A percentile compares a stretch with the other conserved stretches of the same genome.
These are phyloP conservation scores for Vimba vimba DNA, from an alignment of 2,113 vertebrate genomes.

Conservation along the genomic window DNA sequence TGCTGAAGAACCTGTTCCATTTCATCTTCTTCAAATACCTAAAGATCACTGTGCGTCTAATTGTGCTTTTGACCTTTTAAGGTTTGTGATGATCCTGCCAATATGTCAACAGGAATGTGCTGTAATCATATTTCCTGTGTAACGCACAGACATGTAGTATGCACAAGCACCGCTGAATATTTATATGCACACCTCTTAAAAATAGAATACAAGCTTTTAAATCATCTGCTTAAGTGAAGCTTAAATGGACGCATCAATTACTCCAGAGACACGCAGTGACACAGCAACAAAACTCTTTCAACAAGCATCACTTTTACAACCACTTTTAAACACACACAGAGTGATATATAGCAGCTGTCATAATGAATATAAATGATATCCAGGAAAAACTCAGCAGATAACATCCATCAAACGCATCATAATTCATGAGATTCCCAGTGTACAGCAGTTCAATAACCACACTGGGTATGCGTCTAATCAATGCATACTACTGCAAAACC, in stretches of 20 bases:
- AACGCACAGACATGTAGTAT: neutral
- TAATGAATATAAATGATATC: constrained; percentile 27
- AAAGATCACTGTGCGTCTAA: neutral
- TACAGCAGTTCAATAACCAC: neutral
- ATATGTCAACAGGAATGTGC: neutral
- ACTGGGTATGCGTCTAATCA: neutral
- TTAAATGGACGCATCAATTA: constrained; percentile 67
- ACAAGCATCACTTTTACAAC: neutral
- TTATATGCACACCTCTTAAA: constrained; percentile 21
- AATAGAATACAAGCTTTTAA: constrained; percentile 38
- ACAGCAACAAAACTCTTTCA: neutral
- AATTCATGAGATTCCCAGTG: constrained; percentile 23
- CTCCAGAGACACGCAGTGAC: constrained; percentile 32
- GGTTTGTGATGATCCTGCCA: neutral
- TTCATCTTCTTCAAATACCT: constrained; percentile 10
- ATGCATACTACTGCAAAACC: neutral
- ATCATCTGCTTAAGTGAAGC: constrained; percentile 79
- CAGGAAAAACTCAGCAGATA: neutral
- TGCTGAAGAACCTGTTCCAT: neutral
- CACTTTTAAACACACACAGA: neutral
- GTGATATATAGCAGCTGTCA: neutral
- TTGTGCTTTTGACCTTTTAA: constrained; percentile 17
- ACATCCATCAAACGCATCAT: constrained; percentile 12
- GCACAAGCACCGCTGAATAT: neutral
- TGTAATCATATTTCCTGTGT: neutral